Base-by-base conservation (phyloP, 1,140 invertebrate genomes). In the Scylla paramamosain region DNA sequence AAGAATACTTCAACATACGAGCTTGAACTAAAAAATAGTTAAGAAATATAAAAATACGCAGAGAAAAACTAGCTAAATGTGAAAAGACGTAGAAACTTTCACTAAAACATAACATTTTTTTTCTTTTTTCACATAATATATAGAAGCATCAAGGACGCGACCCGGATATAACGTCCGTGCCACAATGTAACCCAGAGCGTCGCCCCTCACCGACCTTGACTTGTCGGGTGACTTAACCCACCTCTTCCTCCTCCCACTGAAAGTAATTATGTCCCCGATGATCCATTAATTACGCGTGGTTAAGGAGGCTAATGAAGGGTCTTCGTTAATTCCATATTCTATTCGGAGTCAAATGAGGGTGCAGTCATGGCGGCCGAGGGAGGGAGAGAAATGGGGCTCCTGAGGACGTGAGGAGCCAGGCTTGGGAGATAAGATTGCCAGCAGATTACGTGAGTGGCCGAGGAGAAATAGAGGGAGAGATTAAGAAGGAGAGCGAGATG, bases 261-360 rank as follows among this genome's bases (percentile, higher is more conserved):
- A n/a, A 77, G 67, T 77, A 77, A 77, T 77, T 25, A 77, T n/a
- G 6, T 77, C n/a, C 67, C 67, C 67, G 6, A 77, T n/a, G 67
- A 77, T n/a, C 67, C 67, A 77, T 77, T 25, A 25, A 77, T 77
- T 77, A 77, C 67, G 67, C 67, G 67, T 8, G 67, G 67, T n/a
- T 77, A 77, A 77, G 67, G 67, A n/a, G 67, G 10, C 20, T 77
- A 77, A 77, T 77, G 67, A 77, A 77, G 67, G 67, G 67, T 25
- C 67, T 77, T n/a, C 67, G 67, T 77, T 77, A 77, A 77, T 77
- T 77, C 25, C 67, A 77, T 77, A 77, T n/a, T 77, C 67, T n/a
- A 77, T 77, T 77, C 67, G n/a, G 20, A 77, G 67, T 77, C 67
- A 77, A 59, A 77, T 77, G 67, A 77, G 67, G 67, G n/a, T n/a